Evolutionary conservation across 2,113 vertebrate species (phyloP), one percentile per base, ranked within the genome.

Genomic region (Nestor notabilis): DNA sequence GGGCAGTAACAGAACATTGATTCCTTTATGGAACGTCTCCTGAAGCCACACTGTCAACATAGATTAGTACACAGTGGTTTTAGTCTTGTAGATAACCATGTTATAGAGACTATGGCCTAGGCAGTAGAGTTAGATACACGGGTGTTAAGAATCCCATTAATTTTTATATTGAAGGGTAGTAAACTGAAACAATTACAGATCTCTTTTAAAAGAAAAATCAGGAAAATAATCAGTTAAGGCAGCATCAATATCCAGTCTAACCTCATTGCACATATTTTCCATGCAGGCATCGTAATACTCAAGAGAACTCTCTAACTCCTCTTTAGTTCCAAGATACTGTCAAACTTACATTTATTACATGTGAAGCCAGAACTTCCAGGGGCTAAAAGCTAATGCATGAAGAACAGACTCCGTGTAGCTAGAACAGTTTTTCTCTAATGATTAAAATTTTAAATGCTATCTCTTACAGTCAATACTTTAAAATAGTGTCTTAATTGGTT

Each of bases 321-420:
- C 63, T 71, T 80, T 52, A 77, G 28, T 95, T 96, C 70, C 84
- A 93, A 90, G 70, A 91, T 47, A 76, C 63, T 65, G 78, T 69
- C 70, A 82, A 74, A 87, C 15, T 65, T 72, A 21, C 4, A 74
- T 94, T 91, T 87, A 93, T 87, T 85, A 69, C 7, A 74, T 43
- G 28, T 46, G 82, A 91, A 90, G 44, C 78, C 58, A 94, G 70
- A 89, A 79, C 35, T 64, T 93, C 35, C 74, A 85, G 69, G 37
- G 44, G 60, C 61, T 94, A 82, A 93, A 77, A 87, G 58, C 37
- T 80, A 89, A 82, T 17, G 47, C 3, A 1, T 69, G 70, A 91
- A 78, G 46, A 56, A 87, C 43, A 69, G 81, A 72, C 17, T 91
- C 41, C 53, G 61, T 56, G 39, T 64, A 95, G 52, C 18, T 80